Base-by-base conservation (phyloP, 2,888 invertebrate genomes). In the Hedychridium roseum region DNA sequence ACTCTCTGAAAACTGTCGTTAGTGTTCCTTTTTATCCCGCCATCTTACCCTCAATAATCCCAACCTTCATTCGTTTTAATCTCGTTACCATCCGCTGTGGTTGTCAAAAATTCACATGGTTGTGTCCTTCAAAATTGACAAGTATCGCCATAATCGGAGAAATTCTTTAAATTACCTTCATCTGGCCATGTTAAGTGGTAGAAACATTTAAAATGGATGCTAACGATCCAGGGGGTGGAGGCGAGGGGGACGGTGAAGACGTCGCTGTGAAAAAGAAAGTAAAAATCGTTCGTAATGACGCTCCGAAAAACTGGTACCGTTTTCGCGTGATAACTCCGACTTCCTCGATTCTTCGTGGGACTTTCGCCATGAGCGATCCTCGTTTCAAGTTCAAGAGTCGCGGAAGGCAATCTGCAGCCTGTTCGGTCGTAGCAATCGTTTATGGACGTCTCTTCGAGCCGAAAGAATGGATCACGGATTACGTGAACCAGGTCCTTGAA, bases 341-440 rank as follows among this genome's bases (percentile, higher is more conserved):
- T 7, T 51, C 58, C 0, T 54, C 67, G 5, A 72, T 76, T 20
- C 64, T 76, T 2, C 66, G 65, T 0, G 76, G 71, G 11, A 59
- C 64, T 1, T 61, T 35, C 15, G 60, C 76, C 4, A 72, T 74
- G 57, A 60, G 20, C 15, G 61, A 68, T 39, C 51, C 26, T 1
- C 68, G 57, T 6, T 76, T 76, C 55, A 72, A 71, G 40, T 59
- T 54, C 14, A 46, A 54, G 36, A 73, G 70, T 20, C 71, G 75
- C 0, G 75, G 73, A 7, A 54, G 61, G 1, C 76, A 76, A 44
- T 71, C 61, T 0, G 63, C 64, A 4, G 58, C 76, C 0, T 60
- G 62, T 1, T 66, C 71, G 0, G 58, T 69, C 1, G 64, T 73
- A 0, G 67, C 73, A 0, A 60, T 75, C 6, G 66, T 70, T 4